Percentiles rank a stretch among this genome's conserved stretches.
These are phyloP conservation scores for Bergia sp. DNA, from an alignment of 92 coral and sea anemone species.

Conservation along the genomic window DNA sequence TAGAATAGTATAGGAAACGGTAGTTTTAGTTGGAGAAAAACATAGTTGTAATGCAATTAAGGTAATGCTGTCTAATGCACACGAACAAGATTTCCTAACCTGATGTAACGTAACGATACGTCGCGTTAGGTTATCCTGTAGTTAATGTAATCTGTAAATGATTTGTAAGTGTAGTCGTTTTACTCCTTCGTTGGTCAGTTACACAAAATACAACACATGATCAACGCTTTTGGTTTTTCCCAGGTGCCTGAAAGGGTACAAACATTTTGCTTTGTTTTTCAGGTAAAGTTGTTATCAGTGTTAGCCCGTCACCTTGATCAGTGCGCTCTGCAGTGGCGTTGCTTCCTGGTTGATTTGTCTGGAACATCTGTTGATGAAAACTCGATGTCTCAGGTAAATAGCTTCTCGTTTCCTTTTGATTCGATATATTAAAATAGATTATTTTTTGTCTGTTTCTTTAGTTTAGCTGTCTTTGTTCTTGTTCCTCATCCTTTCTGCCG, in stretches of 20 bases:
- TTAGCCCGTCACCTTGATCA: constrained; percentile 74
- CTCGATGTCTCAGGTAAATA: constrained; percentile 58
- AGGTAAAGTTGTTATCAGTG: constrained; percentile 69
- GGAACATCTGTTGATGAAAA: constrained; percentile 69
- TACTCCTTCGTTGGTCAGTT: neutral
- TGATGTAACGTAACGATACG: no score
- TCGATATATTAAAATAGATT: neutral
- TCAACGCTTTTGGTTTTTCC: neutral
- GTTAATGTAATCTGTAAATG: no score
- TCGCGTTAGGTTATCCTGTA: no score
- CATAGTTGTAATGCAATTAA: no score
- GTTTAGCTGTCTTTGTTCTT: neutral
- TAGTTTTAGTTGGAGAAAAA: no score
- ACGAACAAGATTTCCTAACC: no score
- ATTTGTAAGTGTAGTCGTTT: no score
- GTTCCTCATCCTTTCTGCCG: neutral
- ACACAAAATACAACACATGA: neutral
- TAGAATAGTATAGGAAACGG: no score
- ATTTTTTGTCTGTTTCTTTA: neutral
- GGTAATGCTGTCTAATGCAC: no score
- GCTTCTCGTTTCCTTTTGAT: neutral
- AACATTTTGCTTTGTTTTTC: neutral
- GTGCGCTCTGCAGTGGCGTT: constrained; percentile 77
- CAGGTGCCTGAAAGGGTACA: neutral
- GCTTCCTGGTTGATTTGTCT: constrained; percentile 79